Evolutionary conservation across 1,140 invertebrate genomes (phyloP).

Genomic region (Gonioctena quinquepunctata): DNA sequence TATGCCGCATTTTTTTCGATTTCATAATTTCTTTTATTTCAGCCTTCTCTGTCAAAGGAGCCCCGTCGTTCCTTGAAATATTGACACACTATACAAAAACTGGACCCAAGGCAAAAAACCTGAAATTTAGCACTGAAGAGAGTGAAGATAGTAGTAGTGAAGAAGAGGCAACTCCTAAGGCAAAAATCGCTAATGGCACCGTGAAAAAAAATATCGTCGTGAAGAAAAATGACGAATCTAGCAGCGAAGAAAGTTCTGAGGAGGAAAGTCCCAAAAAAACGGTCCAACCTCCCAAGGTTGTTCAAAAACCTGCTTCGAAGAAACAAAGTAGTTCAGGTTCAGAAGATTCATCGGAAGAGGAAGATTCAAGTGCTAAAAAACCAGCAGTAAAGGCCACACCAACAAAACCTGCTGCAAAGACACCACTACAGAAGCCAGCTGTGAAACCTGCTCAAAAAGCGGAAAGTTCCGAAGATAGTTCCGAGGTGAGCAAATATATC

Average conservation of each 20-base stretch:
- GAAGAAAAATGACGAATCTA: conserved; percentile 35
- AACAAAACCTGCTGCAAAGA: background rate
- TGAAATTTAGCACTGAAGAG: conserved; percentile 24
- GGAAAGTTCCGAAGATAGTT: conserved; percentile 28
- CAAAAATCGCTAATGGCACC: conserved; percentile 27
- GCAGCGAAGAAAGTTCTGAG: conserved; percentile 48
- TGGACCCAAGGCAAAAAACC: conserved; percentile 32
- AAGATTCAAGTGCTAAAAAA: conserved; percentile 31
- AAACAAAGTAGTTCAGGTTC: conserved; percentile 22
- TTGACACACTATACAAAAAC: conserved; percentile 36
- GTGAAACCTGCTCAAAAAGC: conserved; percentile 28
- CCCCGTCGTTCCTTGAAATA: conserved; percentile 37
- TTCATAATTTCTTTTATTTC: conserved; percentile 18
- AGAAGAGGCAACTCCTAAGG: conserved; percentile 40
- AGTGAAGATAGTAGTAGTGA: conserved; percentile 40
- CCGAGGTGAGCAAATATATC: no score
- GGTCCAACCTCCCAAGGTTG: background rate
- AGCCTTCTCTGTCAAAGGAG: conserved; percentile 26
- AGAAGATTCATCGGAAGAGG: conserved; percentile 36
- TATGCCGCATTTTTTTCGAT: background rate
- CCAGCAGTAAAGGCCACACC: conserved; percentile 15
- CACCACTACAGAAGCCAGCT: conserved; percentile 30
- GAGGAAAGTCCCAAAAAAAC: conserved; percentile 30
- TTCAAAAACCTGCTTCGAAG: conserved; percentile 11
- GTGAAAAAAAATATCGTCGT: conserved; percentile 27